Evolutionary conservation across 2,113 vertebrate species (phyloP).

Genomic region (Chamaea fasciata): DNA sequence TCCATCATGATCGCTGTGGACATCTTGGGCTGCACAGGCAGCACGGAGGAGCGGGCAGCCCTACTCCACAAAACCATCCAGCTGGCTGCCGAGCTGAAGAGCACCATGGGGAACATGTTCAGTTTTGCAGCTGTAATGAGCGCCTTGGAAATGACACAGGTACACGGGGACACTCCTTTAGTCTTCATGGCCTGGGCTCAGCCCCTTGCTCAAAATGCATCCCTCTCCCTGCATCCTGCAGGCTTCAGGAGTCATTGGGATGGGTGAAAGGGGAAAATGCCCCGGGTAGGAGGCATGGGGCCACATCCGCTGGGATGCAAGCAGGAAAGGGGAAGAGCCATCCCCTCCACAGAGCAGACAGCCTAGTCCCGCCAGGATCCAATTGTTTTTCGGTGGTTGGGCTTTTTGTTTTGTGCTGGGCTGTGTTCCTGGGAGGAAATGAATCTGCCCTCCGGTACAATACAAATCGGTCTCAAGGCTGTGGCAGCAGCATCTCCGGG

Average conservation of each 20-base stretch:
- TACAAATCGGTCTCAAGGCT: conserved; percentile 52
- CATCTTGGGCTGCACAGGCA: conserved; percentile 93
- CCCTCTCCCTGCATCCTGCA: neutral
- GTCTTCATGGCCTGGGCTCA: neutral
- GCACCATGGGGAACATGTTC: conserved; percentile 97
- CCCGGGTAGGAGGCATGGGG: neutral
- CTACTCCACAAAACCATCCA: conserved; percentile 98
- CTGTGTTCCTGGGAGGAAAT: conserved; percentile 59
- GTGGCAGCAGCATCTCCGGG: conserved; percentile 11
- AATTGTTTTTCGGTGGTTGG: neutral
- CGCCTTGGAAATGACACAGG: conserved; percentile 93
- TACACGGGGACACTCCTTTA: neutral
- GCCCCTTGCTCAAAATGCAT: neutral
- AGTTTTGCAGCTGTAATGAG: conserved; percentile 96
- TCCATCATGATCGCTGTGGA: conserved; percentile 97
- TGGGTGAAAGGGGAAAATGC: neutral
- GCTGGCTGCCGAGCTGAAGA: conserved; percentile 91
- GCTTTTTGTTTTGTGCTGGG: conserved; percentile 45
- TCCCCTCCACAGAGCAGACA: neutral
- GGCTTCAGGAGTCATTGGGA: accelerated
- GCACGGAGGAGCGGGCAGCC: conserved; percentile 87
- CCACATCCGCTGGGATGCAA: neutral
- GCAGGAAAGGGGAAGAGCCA: neutral
- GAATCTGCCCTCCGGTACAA: conserved; percentile 42
- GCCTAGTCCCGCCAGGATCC: neutral